A percentile compares a stretch with the other conserved stretches of the same genome.
phyloP scores from a whole-genome alignment of 2,113 vertebrate genomes.

The Bujurquina vittata region DNA sequence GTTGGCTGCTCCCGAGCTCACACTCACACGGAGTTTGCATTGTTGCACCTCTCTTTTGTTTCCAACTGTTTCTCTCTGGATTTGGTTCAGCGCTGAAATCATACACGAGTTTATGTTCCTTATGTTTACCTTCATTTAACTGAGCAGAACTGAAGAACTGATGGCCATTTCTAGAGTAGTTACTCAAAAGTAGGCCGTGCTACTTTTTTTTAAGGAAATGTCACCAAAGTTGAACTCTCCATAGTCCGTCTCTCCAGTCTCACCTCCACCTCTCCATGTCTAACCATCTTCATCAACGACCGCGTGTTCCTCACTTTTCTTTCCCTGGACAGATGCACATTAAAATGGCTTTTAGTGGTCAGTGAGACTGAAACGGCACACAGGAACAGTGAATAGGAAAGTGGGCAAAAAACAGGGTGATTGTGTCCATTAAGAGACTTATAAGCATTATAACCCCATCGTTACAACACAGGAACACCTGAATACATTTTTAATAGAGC shows the following conservation, averaged over 20 bases:
- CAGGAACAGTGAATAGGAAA: no score
- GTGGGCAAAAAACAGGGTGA: no score
- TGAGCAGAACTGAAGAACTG: no score
- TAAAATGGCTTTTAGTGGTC: no score
- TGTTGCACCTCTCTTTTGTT: slow-evolving; percentile 58
- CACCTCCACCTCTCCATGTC: background rate
- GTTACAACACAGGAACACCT: background rate
- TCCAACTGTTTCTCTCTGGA: slow-evolving; percentile 10
- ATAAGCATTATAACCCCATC: background rate
- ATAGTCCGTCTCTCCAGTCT: background rate
- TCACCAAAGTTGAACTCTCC: background rate
- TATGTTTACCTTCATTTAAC: background rate
- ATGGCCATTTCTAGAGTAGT: background rate
- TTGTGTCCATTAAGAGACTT: no score
- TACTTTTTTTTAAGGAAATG: background rate
- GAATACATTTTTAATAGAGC: background rate
- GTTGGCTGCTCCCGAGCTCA: slow-evolving; percentile 66
- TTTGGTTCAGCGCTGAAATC: slow-evolving; percentile 13
- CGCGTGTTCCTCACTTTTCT: background rate
- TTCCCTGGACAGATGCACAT: background rate
- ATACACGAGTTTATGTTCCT: background rate
- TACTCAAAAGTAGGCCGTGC: no score
- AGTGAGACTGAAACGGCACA: no score
- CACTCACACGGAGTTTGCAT: slow-evolving; percentile 37
- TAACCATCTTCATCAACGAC: background rate